A percentile compares a stretch with the other conserved stretches of the same genome.
phyloP scores from a whole-genome alignment of 2,113 vertebrate species.

The Tachycineta bicolor region DNA sequence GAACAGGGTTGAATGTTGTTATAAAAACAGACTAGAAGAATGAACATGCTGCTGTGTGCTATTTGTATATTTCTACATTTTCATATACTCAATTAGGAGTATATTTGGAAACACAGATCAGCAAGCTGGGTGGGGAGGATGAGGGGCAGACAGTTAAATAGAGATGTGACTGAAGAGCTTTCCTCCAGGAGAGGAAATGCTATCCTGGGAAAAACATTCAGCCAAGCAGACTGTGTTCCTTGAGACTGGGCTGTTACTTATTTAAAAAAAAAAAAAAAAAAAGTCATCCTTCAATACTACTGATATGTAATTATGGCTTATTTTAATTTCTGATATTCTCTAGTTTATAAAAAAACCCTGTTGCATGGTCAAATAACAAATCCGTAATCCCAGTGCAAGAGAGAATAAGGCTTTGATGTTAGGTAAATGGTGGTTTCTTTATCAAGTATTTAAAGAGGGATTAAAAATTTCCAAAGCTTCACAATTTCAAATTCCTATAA shows the following conservation, averaged over 20 bases:
- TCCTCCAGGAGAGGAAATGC: conserved; percentile 48
- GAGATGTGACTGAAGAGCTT: conserved; percentile 11
- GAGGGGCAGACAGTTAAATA: conserved; percentile 16
- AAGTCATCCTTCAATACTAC: neutral
- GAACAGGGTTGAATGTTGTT: neutral
- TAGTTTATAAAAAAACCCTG: neutral
- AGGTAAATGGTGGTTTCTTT: neutral
- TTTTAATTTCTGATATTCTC: neutral
- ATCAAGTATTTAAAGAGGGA: neutral
- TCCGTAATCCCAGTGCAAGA: neutral
- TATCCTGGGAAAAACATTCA: conserved; percentile 20
- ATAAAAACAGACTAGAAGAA: conserved; percentile 5
- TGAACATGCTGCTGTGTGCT: neutral
- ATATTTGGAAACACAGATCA: conserved; percentile 29
- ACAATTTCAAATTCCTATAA: neutral
- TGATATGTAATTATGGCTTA: neutral
- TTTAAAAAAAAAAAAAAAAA: neutral
- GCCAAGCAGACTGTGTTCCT: neutral
- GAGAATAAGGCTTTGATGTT: neutral
- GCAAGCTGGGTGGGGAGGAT: conserved; percentile 29
- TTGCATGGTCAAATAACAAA: neutral
- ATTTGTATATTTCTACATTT: conserved; percentile 12
- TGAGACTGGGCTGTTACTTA: neutral
- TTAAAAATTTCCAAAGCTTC: neutral
- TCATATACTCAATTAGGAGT: conserved; percentile 6